Evolutionary conservation across 2,113 vertebrate genomes (phyloP).

Genomic region (Desmodus rotundus): DNA sequence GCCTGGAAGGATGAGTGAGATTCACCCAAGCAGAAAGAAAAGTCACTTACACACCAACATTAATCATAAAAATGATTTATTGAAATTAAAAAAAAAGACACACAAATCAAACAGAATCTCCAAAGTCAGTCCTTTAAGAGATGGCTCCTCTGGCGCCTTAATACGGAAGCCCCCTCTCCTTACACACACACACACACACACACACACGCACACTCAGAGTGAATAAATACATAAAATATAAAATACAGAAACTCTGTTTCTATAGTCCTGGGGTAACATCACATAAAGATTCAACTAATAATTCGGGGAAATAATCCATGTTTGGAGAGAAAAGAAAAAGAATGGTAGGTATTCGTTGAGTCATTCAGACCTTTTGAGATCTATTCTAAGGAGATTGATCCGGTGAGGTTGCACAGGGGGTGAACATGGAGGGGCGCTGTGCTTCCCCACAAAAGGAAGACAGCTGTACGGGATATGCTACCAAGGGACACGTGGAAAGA

Average conservation of each 20-base stretch:
- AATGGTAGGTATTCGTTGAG: background rate
- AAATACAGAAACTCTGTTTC: background rate
- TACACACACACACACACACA: background rate
- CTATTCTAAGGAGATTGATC: background rate
- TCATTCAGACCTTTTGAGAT: background rate
- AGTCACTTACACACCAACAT: slow-evolving; percentile 1
- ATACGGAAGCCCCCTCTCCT: background rate
- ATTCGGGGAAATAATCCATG: background rate
- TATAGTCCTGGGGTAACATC: background rate
- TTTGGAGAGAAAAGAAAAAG: background rate
- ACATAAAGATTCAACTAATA: background rate
- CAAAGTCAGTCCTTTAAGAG: background rate
- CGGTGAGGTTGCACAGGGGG: background rate
- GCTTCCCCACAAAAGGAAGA: background rate
- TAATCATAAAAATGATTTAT: slow-evolving; percentile 10
- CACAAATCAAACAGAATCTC: background rate
- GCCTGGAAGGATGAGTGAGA: background rate
- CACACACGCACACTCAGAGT: background rate
- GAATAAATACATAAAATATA: background rate
- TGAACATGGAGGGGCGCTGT: background rate
- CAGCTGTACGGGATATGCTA: background rate
- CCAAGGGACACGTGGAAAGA: background rate
- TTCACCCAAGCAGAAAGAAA: background rate
- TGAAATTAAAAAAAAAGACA: background rate
- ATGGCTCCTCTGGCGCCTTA: background rate